Conservation (phyloP, 2,888 invertebrate genomes). For the Teinopalpus imperialis region DNA sequence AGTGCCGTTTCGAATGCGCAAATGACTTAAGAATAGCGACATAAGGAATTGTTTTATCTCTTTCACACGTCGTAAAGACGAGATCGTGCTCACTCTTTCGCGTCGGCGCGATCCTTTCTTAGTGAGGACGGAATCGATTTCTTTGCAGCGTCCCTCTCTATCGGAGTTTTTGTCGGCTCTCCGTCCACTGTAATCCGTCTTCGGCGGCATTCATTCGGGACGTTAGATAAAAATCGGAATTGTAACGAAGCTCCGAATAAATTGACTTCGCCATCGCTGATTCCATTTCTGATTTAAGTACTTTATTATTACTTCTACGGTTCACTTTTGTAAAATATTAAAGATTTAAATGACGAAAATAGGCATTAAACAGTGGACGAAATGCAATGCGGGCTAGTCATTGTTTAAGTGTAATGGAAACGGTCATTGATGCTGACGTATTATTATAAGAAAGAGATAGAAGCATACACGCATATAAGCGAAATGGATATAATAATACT, state of each 20-base stretch:
- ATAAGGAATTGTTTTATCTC: constrained; percentile 80
- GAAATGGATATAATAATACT: constrained; percentile 60
- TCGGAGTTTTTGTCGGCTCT: constrained; percentile 63
- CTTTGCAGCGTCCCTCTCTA: constrained; percentile 72
- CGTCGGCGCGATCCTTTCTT: constrained; percentile 58
- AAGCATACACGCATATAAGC: constrained; percentile 52
- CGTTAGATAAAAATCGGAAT: constrained; percentile 72
- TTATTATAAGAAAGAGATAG: constrained; percentile 67
- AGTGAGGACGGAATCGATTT: constrained; percentile 72
- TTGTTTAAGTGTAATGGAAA: constrained; percentile 80
- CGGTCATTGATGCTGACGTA: constrained; percentile 72
- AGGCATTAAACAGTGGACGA: constrained; percentile 30
- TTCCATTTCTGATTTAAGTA: constrained; percentile 55
- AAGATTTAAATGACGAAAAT: constrained; percentile 7
- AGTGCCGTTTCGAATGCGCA: constrained; percentile 70
- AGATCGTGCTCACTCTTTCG: constrained; percentile 64
- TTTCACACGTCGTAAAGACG: constrained; percentile 76
- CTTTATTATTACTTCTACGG: constrained; percentile 57
- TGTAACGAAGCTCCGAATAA: constrained; percentile 67
- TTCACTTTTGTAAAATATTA: constrained; percentile 31
- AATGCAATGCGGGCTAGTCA: constrained; percentile 53
- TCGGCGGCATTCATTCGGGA: constrained; percentile 66
- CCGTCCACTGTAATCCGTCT: constrained; percentile 75
- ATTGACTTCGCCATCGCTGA: constrained; percentile 61
- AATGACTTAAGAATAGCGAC: constrained; percentile 78